Percentiles rank a stretch among this genome's conserved stretches.
These are phyloP conservation scores for Carlito syrichta DNA, from an alignment of 2,113 vertebrate species.

Conservation along the genomic window DNA sequence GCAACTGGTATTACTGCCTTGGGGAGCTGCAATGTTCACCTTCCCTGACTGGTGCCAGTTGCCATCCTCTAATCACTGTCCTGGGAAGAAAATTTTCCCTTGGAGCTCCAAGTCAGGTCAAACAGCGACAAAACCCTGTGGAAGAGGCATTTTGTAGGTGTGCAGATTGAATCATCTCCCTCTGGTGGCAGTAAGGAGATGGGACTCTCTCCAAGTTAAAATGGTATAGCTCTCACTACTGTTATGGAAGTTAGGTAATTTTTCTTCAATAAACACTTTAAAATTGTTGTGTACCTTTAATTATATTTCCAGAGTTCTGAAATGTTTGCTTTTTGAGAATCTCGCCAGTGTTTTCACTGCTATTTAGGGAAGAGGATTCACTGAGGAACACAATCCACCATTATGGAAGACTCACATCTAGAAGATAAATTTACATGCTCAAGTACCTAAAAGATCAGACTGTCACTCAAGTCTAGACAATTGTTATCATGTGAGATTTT, in stretches of 20 bases:
- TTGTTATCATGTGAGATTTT: neutral
- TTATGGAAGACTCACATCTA: neutral
- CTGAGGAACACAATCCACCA: neutral
- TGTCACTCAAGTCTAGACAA: neutral
- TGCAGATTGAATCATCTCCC: neutral
- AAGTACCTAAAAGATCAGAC: neutral
- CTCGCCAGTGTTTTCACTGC: neutral
- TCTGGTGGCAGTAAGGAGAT: neutral
- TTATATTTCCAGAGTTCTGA: neutral
- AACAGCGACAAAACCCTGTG: neutral
- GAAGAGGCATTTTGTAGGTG: rapidly evolving
- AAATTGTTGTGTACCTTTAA: neutral
- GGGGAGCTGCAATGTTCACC: neutral
- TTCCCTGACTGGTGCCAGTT: neutral
- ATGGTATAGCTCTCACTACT: neutral
- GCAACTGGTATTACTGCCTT: neutral
- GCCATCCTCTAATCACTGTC: no score
- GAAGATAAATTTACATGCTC: neutral
- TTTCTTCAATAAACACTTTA: neutral
- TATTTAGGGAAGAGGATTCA: neutral
- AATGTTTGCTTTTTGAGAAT: neutral
- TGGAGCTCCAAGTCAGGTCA: neutral
- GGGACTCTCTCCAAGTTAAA: neutral
- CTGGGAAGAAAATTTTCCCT: neutral
- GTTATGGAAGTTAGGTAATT: neutral